Evolutionary conservation across 2,113 vertebrate genomes (phyloP), one percentile per base, ranked within the genome.

Genomic region (Seriola aureovittata): DNA sequence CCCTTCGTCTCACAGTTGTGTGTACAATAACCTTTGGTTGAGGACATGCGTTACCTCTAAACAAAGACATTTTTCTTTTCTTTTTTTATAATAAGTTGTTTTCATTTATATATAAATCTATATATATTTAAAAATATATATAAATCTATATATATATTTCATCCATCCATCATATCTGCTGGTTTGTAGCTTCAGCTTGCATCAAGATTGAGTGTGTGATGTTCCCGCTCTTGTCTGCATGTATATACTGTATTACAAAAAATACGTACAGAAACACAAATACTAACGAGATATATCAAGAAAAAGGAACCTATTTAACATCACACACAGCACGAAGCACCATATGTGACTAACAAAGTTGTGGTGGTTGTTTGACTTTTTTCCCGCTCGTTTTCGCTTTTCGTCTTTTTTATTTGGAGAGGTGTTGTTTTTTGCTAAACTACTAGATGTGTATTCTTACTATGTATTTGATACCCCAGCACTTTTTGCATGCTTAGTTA

Each of bases 401-500:
- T 66, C 63, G 68, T 88, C 65, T 60, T 59, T 80, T 89, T 78
- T 54, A 68, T 89, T 80, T 85, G 86, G 80, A 92, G 83, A 90
- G 83, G 86, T 90, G 88, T 92, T 88, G 86, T 88, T 94, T 93
- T 91, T 84, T 84, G 88, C 90, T 87, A 17, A 91, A 87, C 77
- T 88, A 86, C 70, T 93, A 87, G 91, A 91, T 94, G 94, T 94
- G 91, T 93, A 92, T 94, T 95, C 88, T 93, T 93, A 92, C 86
- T 84, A 77, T 88, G 93, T 94, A 94, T 94, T 94, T 95, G 89
- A 94, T 93, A 95, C 92, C 90, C 91, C 82, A n/a, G 85, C 82
- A 86, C 81, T 90, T 93, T 93, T 93, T 95, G 94, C 95, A 95
- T 95, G 95, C 93, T 89, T 85, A 90, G 60, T 91, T 91, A 90